phyloP scores from a whole-genome alignment of 2,797 vertebrate species.

The Thripadectes ignobilis region DNA sequence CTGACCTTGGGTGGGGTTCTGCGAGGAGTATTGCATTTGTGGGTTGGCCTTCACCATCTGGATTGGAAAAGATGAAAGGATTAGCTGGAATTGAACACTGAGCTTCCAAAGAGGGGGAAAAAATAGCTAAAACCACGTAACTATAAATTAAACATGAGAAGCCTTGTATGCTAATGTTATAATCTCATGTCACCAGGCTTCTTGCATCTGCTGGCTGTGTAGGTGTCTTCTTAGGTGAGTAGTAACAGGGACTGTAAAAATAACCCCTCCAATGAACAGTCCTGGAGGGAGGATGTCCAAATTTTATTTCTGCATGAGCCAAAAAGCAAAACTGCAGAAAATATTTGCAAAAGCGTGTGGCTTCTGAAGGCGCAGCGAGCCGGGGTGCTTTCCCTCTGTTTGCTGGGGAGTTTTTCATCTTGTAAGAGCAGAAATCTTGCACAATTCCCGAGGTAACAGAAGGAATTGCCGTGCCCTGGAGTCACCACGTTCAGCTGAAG shows the following conservation, averaged over 20 bases:
- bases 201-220: conserved; percentile 1
- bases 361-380: neutral
- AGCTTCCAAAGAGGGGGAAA: neutral
- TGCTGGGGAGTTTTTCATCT: neutral
- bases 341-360: neutral
- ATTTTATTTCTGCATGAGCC: neutral
- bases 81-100: conserved; percentile 55
- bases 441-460: neutral
- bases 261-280: neutral
- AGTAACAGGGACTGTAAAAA: conserved; percentile 41
- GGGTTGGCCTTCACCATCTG: conserved; percentile 47
- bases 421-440: neutral
- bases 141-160: conserved; percentile 69
- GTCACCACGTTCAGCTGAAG: neutral
- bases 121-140: conserved; percentile 22
- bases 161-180: conserved; percentile 39
- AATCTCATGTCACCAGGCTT: conserved; percentile 42
- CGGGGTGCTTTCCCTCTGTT: neutral
- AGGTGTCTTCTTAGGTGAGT: conserved; percentile 35
- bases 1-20: conserved; percentile 52
- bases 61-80: conserved; percentile 58
- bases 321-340: neutral
- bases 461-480: neutral
- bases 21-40: conserved; percentile 38
- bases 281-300: neutral